Conservation (phyloP, 2,888 invertebrate genomes). For the Diarsia mendica region DNA sequence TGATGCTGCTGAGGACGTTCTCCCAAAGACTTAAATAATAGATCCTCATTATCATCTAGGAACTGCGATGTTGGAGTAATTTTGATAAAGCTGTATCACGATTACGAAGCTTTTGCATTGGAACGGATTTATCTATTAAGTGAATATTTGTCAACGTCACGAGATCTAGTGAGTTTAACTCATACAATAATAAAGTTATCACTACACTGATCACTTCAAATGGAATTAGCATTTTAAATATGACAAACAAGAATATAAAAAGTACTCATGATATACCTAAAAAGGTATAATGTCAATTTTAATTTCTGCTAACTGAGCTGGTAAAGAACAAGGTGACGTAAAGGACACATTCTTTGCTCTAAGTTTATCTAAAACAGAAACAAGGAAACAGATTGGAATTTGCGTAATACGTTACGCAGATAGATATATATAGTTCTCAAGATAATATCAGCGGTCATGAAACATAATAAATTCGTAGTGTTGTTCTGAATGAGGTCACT, state of each 20-base stretch:
- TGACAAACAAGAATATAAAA: background rate
- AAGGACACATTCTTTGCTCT: conserved; percentile 14
- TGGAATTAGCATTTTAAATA: conserved; percentile 10
- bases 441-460: conserved; percentile 16
- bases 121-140: background rate
- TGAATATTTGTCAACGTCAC: conserved; percentile 1
- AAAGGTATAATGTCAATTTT: background rate
- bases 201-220: background rate
- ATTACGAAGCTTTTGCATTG: background rate
- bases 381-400: conserved; percentile 31
- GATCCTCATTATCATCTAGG: no score
- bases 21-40: background rate
- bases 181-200: background rate
- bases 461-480: conserved; percentile 18
- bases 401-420: background rate
- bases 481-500: conserved; percentile 23
- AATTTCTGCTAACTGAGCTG: background rate
- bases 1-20: background rate
- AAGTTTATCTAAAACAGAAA: conserved; percentile 11
- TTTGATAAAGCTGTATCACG: background rate
- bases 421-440: conserved; percentile 11
- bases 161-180: background rate
- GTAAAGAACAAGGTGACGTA: conserved; percentile 17
- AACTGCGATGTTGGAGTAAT: background rate
- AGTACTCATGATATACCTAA: background rate